These are phyloP conservation scores for Neosilurus mollespiculum DNA, from an alignment of 2,797 vertebrate genomes.

Conservation along the genomic window DNA sequence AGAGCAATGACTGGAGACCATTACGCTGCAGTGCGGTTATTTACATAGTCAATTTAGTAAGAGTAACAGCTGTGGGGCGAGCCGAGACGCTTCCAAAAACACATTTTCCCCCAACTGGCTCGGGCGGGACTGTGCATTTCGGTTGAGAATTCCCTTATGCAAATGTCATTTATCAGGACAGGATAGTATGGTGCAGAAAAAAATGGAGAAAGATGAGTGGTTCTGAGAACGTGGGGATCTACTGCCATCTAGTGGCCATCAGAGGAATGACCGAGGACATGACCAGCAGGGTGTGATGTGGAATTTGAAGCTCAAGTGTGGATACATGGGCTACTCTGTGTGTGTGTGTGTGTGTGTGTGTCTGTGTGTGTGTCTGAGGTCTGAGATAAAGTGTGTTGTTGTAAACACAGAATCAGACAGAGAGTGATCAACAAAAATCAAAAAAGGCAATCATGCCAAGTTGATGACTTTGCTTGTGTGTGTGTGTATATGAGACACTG, in stretches of 20 bases:
- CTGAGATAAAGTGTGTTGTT: conserved; percentile 39
- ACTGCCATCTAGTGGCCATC: conserved; percentile 73
- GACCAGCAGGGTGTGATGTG: not conserved
- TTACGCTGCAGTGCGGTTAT: conserved; percentile 69
- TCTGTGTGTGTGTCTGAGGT: not conserved
- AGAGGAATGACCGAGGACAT: not conserved
- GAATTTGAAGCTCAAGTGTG: not conserved
- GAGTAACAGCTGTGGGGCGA: conserved; percentile 69
- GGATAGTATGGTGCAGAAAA: conserved; percentile 29
- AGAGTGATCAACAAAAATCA: not conserved
- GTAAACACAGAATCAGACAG: not conserved
- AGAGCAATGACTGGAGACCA: conserved; percentile 65
- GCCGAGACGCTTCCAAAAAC: conserved; percentile 58
- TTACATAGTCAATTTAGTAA: conserved; percentile 74
- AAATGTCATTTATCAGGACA: conserved; percentile 72
- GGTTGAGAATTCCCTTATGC: conserved; percentile 67
- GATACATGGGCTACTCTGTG: not conserved
- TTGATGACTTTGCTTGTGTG: not conserved
- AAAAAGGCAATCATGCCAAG: not conserved
- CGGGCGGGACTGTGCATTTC: conserved; percentile 63
- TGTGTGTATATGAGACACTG: not conserved
- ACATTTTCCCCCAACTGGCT: conserved; percentile 53
- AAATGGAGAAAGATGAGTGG: conserved; percentile 54
- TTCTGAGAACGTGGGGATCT: conserved; percentile 60
- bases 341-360: not conserved